Evolutionary conservation across 1,140 invertebrate species (phyloP), one percentile per base, ranked within the genome.

Genomic region (Ephestia elutella): DNA sequence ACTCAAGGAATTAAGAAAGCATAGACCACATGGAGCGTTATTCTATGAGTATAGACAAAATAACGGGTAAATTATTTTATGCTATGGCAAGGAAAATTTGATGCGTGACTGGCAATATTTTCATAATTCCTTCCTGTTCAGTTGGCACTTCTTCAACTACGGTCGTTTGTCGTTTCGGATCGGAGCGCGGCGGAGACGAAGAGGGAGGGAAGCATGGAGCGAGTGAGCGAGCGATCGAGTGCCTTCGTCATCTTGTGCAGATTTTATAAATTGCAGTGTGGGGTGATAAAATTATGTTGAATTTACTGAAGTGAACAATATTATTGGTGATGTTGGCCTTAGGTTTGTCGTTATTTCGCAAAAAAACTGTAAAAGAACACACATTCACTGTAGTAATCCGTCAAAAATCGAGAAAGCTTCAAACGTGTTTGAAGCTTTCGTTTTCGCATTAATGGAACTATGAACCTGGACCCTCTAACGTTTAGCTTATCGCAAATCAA

Each of bases 381-480:
- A 80, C 69, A 57, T 83, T 85, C 72, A 81, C 66, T 62, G 70
- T 83, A 80, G 68, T 77, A 70, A 81, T 82, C 73, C 76, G 74
- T 75, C 76, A 77, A 75, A 86, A 82, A 81, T 83, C 77, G 66
- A 87, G 82, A 87, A 94, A 94, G 93, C 94, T 94, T 94, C 93
- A 94, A 94, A 92, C 90, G 87, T 90, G 91, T 93, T 94, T 94
- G 93, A 94, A 84, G 80, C 82, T 86, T 86, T 84, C 78, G 73
- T 65, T 72, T 81, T 80, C 77, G 94, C 92, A 78, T 85, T 95
- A 93, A 96, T 96, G 94, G 95, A 97, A 97, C 94, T 96, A 98
- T 98, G 96, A 97, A 97, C 95, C 95, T 97, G 93, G 96, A 97
- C 93, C 95, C 96, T 93, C 94, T 96, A 93, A 96, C 95, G 93